Evolutionary conservation across 1,140 invertebrate species (phyloP).

Genomic region (Heliothis virescens): DNA sequence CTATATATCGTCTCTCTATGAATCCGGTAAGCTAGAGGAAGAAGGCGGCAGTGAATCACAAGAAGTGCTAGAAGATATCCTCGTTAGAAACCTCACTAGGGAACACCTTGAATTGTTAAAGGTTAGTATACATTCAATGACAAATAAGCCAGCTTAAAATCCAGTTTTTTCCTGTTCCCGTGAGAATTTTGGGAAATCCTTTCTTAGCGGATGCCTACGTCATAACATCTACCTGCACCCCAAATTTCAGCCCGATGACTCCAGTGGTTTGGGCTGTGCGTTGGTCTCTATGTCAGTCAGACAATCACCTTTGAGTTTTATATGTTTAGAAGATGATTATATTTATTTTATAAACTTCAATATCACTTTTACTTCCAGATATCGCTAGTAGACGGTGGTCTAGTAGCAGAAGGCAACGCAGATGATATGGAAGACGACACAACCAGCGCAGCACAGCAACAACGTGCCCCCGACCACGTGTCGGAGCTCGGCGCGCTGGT

Average conservation of each 20-base stretch:
- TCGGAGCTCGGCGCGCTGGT: slow-evolving; percentile 89
- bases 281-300: too few relatives aligned
- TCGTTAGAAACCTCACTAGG: slow-evolving; percentile 94
- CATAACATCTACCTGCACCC: too few relatives aligned
- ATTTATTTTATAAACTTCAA: background rate
- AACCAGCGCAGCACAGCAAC: slow-evolving; percentile 85
- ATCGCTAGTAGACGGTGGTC: slow-evolving; percentile 86
- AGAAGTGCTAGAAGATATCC: slow-evolving; percentile 95
- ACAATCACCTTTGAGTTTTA: too few relatives aligned
- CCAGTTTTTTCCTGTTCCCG: too few relatives aligned
- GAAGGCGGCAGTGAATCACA: slow-evolving; percentile 93
- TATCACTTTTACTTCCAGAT: slow-evolving; percentile 57
- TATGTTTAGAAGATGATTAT: too few relatives aligned
- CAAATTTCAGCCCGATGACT: too few relatives aligned
- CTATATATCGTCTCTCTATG: slow-evolving; percentile 91
- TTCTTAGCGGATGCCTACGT: too few relatives aligned
- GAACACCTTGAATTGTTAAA: slow-evolving; percentile 95
- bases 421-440: slow-evolving; percentile 78
- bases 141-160: too few relatives aligned
- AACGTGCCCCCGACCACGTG: slow-evolving; percentile 90
- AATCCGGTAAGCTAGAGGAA: slow-evolving; percentile 92
- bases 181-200: too few relatives aligned
- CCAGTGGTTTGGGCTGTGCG: too few relatives aligned
- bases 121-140: slow-evolving; percentile 79
- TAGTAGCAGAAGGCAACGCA: slow-evolving; percentile 72